Conservation (phyloP, 2,888 invertebrate genomes). For the Tachystola acroxantha region DNA sequence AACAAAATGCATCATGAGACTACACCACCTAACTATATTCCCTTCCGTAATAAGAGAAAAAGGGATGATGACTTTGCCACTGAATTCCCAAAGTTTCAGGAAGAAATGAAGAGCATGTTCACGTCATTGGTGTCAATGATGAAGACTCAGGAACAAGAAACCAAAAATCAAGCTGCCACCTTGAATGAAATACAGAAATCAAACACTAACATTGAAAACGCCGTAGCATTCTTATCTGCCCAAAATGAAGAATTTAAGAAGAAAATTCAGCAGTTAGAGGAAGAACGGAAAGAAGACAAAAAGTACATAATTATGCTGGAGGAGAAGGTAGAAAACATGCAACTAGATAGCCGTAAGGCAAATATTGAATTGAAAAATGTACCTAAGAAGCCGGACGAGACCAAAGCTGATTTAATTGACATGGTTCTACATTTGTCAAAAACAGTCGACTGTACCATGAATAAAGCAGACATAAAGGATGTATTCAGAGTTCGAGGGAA, state of each 20-base stretch:
- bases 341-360: too few relatives aligned
- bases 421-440: constrained; percentile 1
- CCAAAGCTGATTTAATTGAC: too few relatives aligned
- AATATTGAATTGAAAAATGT: too few relatives aligned
- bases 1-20: neutral
- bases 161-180: neutral
- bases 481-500: constrained; percentile 11
- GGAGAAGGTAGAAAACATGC: too few relatives aligned
- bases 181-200: neutral
- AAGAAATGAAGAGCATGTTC: neutral
- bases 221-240: neutral
- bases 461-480: constrained; percentile 9
- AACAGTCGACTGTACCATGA: constrained; percentile 7
- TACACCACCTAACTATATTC: neutral
- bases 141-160: neutral
- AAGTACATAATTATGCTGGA: too few relatives aligned
- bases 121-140: neutral
- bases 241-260: neutral
- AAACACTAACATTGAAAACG: neutral
- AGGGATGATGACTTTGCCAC: neutral
- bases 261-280: too few relatives aligned
- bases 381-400: too few relatives aligned
- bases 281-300: neutral
- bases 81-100: neutral
- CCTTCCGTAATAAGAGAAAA: neutral